phyloP scores from a whole-genome alignment of 2,888 invertebrate genomes.

The Sesia bembeciformis region DNA sequence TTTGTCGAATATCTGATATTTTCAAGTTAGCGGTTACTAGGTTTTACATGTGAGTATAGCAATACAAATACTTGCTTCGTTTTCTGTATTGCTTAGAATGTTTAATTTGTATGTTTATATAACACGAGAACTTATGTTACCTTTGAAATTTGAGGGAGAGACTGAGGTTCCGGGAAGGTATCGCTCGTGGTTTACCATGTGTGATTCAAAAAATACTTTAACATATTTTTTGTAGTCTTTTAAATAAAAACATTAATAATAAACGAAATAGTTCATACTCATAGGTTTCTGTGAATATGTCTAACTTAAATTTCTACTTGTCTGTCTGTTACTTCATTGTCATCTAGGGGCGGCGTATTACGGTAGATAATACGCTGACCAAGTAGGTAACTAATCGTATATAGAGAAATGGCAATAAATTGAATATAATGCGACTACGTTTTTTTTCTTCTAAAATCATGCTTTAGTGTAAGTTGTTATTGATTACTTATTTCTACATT shows the following conservation, averaged over 20 bases:
- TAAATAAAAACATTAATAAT: not conserved
- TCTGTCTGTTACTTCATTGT: not conserved
- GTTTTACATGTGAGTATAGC: slow-evolving; percentile 42
- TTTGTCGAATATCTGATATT: slow-evolving; percentile 52
- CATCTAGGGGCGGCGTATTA: not conserved
- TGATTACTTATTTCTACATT: no score
- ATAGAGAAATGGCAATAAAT: no score
- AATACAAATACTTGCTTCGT: slow-evolving; percentile 34
- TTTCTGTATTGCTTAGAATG: slow-evolving; percentile 32
- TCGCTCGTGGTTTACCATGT: slow-evolving; percentile 45
- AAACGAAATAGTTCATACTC: no score
- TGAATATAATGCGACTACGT: no score
- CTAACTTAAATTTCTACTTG: no score
- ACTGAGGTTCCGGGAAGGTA: slow-evolving; percentile 27
- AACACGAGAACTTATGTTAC: slow-evolving; percentile 21
- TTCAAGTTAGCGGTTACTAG: slow-evolving; percentile 57
- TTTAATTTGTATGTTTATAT: slow-evolving; percentile 21
- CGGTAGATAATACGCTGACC: no score
- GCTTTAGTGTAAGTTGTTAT: no score
- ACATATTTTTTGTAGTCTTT: not conserved
- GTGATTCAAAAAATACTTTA: slow-evolving; percentile 16
- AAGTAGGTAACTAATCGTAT: no score
- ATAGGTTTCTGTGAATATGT: no score
- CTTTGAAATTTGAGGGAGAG: slow-evolving; percentile 67
- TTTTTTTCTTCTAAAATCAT: no score